phyloP scores from a whole-genome alignment of 2,113 vertebrate species.

The Psittacula cyanocephala region DNA sequence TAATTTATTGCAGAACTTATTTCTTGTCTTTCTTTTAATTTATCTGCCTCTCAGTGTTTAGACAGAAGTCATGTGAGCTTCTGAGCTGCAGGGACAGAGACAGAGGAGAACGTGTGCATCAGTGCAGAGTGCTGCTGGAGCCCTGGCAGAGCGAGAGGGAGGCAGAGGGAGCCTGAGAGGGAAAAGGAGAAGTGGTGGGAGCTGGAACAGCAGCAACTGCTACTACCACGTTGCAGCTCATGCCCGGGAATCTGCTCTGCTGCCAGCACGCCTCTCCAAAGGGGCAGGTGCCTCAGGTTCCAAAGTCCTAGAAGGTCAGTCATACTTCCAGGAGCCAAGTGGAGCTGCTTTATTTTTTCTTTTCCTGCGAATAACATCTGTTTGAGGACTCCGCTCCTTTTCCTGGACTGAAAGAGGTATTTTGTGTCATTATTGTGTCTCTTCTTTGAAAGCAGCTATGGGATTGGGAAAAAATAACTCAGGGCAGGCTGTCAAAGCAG shows the following conservation, averaged over 20 bases:
- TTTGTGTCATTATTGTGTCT: background rate
- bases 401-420: conserved; percentile 53
- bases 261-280: background rate
- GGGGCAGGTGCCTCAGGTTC: background rate
- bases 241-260: background rate
- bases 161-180: conserved; percentile 34
- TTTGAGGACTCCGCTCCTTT: background rate
- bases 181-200: conserved; percentile 36
- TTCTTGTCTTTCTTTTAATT: conserved; percentile 20
- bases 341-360: background rate
- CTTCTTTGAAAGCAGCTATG: background rate
- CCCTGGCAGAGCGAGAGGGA: conserved; percentile 30
- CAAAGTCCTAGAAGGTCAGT: background rate
- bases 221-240: background rate
- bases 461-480: background rate
- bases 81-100: conserved; percentile 43
- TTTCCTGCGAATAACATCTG: background rate
- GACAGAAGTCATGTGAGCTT: conserved; percentile 70
- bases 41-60: conserved; percentile 45
- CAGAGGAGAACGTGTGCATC: conserved; percentile 45
- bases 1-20: background rate
- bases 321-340: background rate
- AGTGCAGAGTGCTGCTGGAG: conserved; percentile 56
- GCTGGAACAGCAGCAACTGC: conserved; percentile 50
- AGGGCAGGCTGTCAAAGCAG: background rate